Evolutionary conservation across 1,140 invertebrate genomes (phyloP), one percentile per base, ranked within the genome.

Genomic region (Zaprionus taronus): DNA sequence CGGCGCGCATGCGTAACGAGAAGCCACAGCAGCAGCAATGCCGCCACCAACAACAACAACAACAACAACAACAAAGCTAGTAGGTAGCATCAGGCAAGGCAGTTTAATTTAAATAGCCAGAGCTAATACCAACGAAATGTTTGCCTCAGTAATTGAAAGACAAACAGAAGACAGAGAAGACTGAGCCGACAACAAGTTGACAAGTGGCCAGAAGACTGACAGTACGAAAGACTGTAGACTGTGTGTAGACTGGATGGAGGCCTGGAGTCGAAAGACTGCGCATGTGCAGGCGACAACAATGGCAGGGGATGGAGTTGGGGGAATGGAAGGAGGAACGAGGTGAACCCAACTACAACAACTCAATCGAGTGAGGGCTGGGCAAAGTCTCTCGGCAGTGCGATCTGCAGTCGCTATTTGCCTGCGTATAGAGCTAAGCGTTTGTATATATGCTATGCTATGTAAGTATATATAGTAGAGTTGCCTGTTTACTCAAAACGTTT

Each of bases 121-220:
- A 51, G 78, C 74, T 85, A 85, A 85, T 79, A 85, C 51, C 56
- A 62, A 60, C 63, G 67, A 67, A 85, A 75, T 85, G 82, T 85
- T 85, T 85, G 82, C 79, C 20, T 55, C 72, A 56, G 53, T 85
- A 84, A 84, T 84, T 84, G 82, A 84, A 84, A 84, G 81, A 17
- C 75, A 84, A 84, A 84, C 78, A 84, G 7, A 34, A 24, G 49
- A 60, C 67, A 71, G 34, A 84, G 7, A 34, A 31, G 49, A 60
- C 67, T 71, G 41, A 17, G 53, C 47, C 65, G 66, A 69, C 65
- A 69, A 63, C 61, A 66, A 36, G 55, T 65, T 53, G 67, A 63
- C 67, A 75, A 75, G 67, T 63, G 67, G 72, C 58, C 58, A 61
- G 57, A 55, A 55, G 56, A 36, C 49, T 28, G 26, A 56, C 20